Base-by-base conservation (phyloP, 2,113 vertebrate species). In the Oceanodroma tethys region DNA sequence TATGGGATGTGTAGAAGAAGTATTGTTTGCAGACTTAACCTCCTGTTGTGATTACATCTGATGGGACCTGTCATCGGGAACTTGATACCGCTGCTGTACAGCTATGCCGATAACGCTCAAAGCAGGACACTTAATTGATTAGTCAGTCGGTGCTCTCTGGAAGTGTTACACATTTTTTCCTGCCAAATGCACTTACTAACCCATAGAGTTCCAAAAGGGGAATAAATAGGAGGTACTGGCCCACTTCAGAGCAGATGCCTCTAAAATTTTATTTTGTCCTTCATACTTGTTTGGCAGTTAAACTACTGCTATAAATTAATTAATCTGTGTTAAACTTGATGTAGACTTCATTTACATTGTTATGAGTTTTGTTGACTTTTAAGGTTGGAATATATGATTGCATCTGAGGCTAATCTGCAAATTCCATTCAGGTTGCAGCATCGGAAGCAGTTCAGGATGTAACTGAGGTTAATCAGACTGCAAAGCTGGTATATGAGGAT, bases 401-500 rank as follows among this genome's bases (percentile, higher is more conserved):
- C 48, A 45, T 34, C 36, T 88, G 25, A 78, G 50, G 27, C 72
- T 84, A 82, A 91, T 58, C 25, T 75, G 58, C 12, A 93, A 96
- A 98, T 98, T 67, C 74, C 40, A 43, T 98, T 86, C 90, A 99
- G 99, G 98, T 99, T 97, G 98, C 98, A 85, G 98, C 99, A 53
- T 97, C 95, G 7, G 98, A 98, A 95, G 90, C 95, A 67, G 92
- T 93, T 42, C 98, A 98, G 47, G 95, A 93, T 34, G 95, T 95
- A 40, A 66, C 94, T 5, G 98, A 98, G 7, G 96, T 99, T 63
- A 98, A 98, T 95, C 98, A 98, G 96, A 98, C 98, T 74, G 99
- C 99, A 53, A 99, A 99, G 75, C 94, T 99, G 93, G 99, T 99
- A 15, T 99, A 99, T 97, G 99, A 99, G 94, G 99, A 99, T 95